phyloP scores from a whole-genome alignment of 2,113 vertebrate species.

The Leuciscus idus region DNA sequence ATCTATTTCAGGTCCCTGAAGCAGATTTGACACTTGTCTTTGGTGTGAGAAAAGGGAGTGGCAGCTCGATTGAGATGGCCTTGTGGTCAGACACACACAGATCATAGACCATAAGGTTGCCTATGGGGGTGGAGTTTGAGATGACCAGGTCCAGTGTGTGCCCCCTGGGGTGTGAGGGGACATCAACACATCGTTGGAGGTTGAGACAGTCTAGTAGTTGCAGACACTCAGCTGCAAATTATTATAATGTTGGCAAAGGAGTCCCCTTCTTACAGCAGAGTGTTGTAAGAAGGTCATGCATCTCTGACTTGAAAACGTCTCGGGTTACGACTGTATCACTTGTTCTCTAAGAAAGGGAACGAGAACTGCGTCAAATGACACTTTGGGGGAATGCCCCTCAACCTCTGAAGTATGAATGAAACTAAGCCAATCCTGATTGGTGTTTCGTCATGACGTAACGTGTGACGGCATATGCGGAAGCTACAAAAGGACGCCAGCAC shows the following conservation, averaged over 20 bases:
- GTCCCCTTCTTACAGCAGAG: background rate
- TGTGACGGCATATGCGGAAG: too few species aligned
- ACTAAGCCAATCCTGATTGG: too few species aligned
- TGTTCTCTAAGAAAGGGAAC: too few species aligned
- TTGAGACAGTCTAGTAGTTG: too few species aligned
- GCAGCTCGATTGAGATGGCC: background rate
- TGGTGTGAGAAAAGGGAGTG: background rate
- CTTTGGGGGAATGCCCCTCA: too few species aligned
- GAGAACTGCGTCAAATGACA: too few species aligned
- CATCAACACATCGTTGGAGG: background rate
- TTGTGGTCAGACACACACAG: background rate
- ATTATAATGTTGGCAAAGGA: background rate
- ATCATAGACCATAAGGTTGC: background rate
- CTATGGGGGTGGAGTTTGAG: background rate
- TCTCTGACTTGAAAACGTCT: background rate
- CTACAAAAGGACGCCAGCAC: too few species aligned
- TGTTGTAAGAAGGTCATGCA: background rate
- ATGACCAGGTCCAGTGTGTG: background rate
- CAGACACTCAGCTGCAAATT: too few species aligned
- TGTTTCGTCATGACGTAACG: too few species aligned
- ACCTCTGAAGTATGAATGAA: too few species aligned
- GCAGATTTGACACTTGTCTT: background rate
- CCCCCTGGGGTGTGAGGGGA: background rate
- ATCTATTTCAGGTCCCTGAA: background rate
- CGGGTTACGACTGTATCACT: too few species aligned